These are phyloP conservation scores for Leptopilina drosophilae DNA, from an alignment of 2,888 invertebrate genomes.

Conservation along the genomic window DNA sequence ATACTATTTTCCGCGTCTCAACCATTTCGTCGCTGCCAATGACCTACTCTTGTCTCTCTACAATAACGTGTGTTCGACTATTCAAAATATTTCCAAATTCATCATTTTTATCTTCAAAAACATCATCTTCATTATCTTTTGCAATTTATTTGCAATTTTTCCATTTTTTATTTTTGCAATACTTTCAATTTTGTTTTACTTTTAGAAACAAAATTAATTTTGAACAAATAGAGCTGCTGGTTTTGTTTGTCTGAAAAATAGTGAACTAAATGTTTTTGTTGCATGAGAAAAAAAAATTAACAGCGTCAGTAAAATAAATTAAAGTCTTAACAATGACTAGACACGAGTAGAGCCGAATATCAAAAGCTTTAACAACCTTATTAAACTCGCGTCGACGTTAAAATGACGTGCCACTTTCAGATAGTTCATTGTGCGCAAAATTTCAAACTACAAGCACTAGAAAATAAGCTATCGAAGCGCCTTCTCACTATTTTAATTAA, in stretches of 20 bases:
- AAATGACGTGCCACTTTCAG: not conserved
- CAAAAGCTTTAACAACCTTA: conserved; percentile 4
- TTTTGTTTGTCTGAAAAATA: not conserved
- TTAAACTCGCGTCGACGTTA: conserved; percentile 14
- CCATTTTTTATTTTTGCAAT: too few relatives aligned
- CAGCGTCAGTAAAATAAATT: conserved; percentile 1
- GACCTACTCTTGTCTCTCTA: conserved; percentile 13
- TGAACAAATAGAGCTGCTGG: too few relatives aligned
- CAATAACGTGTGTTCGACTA: not conserved
- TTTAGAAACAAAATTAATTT: too few relatives aligned
- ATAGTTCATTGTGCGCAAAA: not conserved
- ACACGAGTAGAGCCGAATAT: not conserved
- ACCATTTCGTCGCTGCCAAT: conserved; percentile 25
- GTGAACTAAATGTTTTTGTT: not conserved
- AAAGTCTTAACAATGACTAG: conserved; percentile 11
- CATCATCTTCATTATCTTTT: too few relatives aligned
- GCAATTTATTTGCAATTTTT: too few relatives aligned
- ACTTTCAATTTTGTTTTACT: too few relatives aligned
- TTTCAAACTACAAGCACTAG: not conserved
- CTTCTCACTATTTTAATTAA: conserved; percentile 10
- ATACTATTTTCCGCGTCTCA: conserved; percentile 9
- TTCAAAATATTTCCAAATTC: not conserved
- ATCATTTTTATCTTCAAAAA: not conserved
- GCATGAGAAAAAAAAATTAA: not conserved
- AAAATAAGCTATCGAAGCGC: not conserved